Percentiles rank a stretch among this genome's conserved stretches.
These are phyloP conservation scores for Neolamprologus longior DNA, from an alignment of 2,113 vertebrate genomes.

Conservation along the genomic window DNA sequence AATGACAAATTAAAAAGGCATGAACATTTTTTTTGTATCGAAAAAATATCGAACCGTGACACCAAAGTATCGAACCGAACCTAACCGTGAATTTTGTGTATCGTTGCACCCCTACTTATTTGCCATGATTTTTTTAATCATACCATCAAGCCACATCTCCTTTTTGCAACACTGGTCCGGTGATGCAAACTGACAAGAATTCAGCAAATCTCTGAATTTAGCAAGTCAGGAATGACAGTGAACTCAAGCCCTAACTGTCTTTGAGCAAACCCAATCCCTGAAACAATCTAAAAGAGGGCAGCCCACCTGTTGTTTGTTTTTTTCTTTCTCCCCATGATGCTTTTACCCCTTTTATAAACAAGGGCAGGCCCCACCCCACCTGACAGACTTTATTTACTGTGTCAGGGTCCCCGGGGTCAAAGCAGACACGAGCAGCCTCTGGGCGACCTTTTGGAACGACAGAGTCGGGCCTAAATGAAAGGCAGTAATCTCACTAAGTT, in stretches of 20 bases:
- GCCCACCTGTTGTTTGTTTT: constrained; percentile 40
- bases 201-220: neutral
- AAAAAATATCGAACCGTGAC: too few species aligned
- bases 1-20: fast-evolving
- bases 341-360: constrained; percentile 31
- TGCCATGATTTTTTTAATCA: neutral
- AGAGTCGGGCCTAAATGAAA: neutral
- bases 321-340: constrained; percentile 4
- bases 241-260: neutral
- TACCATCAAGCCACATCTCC: neutral
- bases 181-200: neutral
- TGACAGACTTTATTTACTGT: neutral
- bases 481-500: neutral
- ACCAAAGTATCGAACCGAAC: too few species aligned
- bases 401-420: constrained; percentile 7
- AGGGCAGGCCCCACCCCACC: constrained; percentile 35
- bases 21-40: too few species aligned
- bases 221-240: neutral
- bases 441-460: neutral
- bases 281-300: constrained; percentile 23
- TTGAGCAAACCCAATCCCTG: constrained; percentile 14
- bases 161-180: neutral
- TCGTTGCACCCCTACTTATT: neutral
- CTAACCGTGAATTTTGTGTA: too few species aligned
- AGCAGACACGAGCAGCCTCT: neutral